Evolutionary conservation across 2,113 vertebrate species (phyloP).

Genomic region (Ancistrus triradiatus): DNA sequence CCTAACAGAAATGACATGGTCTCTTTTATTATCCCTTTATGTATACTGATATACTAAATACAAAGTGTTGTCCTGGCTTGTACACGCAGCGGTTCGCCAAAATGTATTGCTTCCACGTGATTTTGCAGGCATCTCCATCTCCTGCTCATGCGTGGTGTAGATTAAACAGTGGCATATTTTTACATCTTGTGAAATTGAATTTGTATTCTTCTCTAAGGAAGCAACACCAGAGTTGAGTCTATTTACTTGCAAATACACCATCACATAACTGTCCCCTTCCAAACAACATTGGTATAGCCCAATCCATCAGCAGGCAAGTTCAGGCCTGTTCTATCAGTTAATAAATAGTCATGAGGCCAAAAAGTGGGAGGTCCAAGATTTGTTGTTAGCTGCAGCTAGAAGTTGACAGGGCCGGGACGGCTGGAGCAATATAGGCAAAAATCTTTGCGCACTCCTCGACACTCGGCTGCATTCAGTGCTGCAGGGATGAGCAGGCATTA

Average conservation of each 20-base stretch:
- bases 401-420: constrained; percentile 77
- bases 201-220: background rate
- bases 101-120: background rate
- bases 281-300: constrained; percentile 70
- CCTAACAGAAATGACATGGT: too few species aligned
- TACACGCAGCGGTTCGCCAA: too few species aligned
- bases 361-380: constrained; percentile 73
- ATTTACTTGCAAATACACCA: constrained; percentile 9
- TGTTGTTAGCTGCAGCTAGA: constrained; percentile 86
- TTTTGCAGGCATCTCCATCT: too few species aligned
- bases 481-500: too few species aligned
- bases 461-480: constrained; percentile 2
- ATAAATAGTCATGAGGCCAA: constrained; percentile 86
- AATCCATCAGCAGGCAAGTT: constrained; percentile 80
- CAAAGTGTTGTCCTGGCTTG: too few species aligned
- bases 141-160: too few species aligned
- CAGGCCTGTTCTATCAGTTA: constrained; percentile 76
- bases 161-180: background rate
- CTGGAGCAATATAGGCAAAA: constrained; percentile 49
- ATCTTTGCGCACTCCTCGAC: constrained; percentile 15
- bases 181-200: background rate
- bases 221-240: background rate
- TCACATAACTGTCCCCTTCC: constrained; percentile 44
- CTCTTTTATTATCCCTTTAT: too few species aligned
- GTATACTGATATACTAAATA: too few species aligned